A percentile compares a stretch with the other conserved stretches of the same genome.
phyloP scores from a whole-genome alignment of 2,797 vertebrate species.

The Dermochelys coriacea region DNA sequence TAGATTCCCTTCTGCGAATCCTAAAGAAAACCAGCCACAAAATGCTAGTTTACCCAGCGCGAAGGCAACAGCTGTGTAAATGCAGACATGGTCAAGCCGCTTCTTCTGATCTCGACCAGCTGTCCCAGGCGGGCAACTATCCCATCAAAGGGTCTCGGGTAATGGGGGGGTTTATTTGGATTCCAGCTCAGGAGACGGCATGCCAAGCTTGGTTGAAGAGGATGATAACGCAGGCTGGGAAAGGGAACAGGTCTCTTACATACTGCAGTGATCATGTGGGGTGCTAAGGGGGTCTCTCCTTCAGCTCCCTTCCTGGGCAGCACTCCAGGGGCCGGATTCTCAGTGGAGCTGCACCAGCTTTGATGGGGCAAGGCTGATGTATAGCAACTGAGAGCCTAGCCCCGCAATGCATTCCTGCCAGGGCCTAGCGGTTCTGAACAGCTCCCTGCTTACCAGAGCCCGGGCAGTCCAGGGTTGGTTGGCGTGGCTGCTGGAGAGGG shows the following conservation, averaged over 20 bases:
- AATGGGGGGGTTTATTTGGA: conserved; percentile 59
- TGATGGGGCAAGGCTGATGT: not conserved
- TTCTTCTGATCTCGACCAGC: conserved; percentile 74
- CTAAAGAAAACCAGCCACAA: conserved; percentile 10
- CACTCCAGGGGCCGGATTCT: not conserved
- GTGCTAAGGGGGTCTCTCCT: not conserved
- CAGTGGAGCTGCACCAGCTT: too few relatives aligned
- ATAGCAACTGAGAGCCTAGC: not conserved
- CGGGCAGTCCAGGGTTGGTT: not conserved
- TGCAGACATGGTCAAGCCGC: conserved; percentile 44
- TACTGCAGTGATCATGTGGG: not conserved
- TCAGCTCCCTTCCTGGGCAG: not conserved
- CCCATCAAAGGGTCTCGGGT: conserved; percentile 70
- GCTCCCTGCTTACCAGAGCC: not conserved
- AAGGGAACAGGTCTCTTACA: conserved; percentile 35
- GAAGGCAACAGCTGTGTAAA: conserved; percentile 75
- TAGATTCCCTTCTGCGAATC: not conserved
- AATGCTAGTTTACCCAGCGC: conserved; percentile 29
- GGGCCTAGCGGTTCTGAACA: too few relatives aligned
- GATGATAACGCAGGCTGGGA: conserved; percentile 49
- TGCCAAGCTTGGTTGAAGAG: conserved; percentile 76
- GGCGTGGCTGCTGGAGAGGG: not conserved
- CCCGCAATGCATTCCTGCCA: not conserved
- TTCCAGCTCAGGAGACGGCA: conserved; percentile 66
- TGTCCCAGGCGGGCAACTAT: conserved; percentile 76